A percentile compares a stretch with the other conserved stretches of the same genome.
Conservation (phyloP, 2,888 invertebrate species). For the Tupiocoris notatus region DNA sequence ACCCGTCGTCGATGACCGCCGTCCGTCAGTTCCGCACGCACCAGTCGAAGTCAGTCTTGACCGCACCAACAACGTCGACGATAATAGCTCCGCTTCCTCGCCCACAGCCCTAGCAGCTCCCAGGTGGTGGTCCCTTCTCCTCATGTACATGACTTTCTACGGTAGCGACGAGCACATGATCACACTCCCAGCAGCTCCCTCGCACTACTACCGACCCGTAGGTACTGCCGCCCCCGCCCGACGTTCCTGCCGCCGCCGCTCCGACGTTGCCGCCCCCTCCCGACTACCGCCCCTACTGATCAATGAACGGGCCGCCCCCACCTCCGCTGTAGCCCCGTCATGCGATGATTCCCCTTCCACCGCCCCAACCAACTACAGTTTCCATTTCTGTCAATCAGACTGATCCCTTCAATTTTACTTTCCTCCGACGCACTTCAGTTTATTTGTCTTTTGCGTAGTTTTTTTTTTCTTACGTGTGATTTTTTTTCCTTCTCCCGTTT, state of each 20-base stretch:
- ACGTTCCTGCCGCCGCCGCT: constrained; percentile 49
- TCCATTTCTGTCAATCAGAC: no score
- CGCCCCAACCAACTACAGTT: neutral
- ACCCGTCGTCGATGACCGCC: neutral
- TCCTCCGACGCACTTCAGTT: no score
- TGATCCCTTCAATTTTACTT: no score
- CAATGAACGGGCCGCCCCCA: constrained; percentile 53
- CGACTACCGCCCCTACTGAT: constrained; percentile 53
- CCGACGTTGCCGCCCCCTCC: constrained; percentile 15
- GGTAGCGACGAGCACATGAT: constrained; percentile 33
- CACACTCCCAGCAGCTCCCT: constrained; percentile 49
- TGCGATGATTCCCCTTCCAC: constrained; percentile 46
- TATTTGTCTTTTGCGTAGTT: no score
- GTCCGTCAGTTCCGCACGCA: neutral
- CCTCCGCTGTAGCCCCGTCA: constrained; percentile 18
- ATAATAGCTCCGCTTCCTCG: neutral
- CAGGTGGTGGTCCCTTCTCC: constrained; percentile 19
- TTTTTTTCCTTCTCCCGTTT: no score
- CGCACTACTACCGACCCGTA: constrained; percentile 19
- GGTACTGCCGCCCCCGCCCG: constrained; percentile 18
- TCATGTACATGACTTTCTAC: constrained; percentile 37
- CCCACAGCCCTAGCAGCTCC: neutral
- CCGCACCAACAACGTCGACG: neutral
- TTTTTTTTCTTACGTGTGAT: no score
- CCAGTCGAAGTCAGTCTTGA: constrained; percentile 26